A percentile compares a stretch with the other conserved stretches of the same genome.
These are phyloP conservation scores for Zaprionus ghesquierei DNA, from an alignment of 1,140 invertebrate species.

Conservation along the genomic window DNA sequence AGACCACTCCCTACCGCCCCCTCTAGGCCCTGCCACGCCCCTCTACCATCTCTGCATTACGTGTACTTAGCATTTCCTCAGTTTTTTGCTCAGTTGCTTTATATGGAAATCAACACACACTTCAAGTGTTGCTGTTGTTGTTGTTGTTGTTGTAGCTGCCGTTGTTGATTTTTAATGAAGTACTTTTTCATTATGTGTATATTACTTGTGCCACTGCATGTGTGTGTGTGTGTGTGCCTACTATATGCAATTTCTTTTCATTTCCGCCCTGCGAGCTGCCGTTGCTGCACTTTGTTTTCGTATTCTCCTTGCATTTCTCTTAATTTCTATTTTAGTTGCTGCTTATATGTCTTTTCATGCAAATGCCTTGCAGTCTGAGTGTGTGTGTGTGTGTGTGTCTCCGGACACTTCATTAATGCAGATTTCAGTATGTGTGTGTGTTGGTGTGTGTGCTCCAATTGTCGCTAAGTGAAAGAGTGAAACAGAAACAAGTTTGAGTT, in stretches of 20 bases:
- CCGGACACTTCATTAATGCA: constrained; percentile 55
- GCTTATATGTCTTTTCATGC: constrained; percentile 59
- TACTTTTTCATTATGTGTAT: constrained; percentile 73
- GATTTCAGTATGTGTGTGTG: constrained; percentile 31
- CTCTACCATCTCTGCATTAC: constrained; percentile 19
- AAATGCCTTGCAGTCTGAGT: constrained; percentile 44
- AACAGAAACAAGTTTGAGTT: background rate
- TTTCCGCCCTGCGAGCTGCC: constrained; percentile 58
- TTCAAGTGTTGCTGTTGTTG: constrained; percentile 45
- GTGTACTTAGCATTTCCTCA: constrained; percentile 76
- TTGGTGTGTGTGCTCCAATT: constrained; percentile 59
- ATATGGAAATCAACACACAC: constrained; percentile 78
- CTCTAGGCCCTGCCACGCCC: background rate
- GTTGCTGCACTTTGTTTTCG: constrained; percentile 37
- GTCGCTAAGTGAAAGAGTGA: constrained; percentile 57
- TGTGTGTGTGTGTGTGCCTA: background rate
- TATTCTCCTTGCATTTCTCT: constrained; percentile 47
- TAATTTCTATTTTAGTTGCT: constrained; percentile 75
- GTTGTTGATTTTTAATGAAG: constrained; percentile 76
- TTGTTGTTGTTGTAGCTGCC: constrained; percentile 38
- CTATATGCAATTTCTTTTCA: constrained; percentile 73
- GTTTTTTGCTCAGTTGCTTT: constrained; percentile 50
- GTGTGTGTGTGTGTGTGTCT: constrained; percentile 23
- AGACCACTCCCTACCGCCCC: background rate
- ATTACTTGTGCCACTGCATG: constrained; percentile 24